Evolutionary conservation across 1,140 invertebrate genomes (phyloP), one percentile per base, ranked within the genome.

Genomic region (Protaetia brevitarsis): DNA sequence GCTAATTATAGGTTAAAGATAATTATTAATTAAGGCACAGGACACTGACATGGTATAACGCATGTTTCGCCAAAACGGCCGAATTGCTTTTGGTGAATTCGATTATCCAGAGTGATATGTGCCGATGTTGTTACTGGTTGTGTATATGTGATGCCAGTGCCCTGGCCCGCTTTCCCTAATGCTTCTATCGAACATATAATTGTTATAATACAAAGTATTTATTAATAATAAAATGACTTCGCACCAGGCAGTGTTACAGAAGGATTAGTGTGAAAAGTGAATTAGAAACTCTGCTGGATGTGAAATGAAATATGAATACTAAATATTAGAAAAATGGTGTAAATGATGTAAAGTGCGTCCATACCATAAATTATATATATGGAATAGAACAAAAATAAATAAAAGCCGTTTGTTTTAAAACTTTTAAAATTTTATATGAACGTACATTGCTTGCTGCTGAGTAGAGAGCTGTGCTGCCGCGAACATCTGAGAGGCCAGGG

Each of bases 401-500:
- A 51, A 51, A 51, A 23, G 11, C 16, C 63, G 41, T 19, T 19
- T 30, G 16, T 23, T 34, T 59, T 57, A 29, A 63, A 62, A 67
- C 29, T 10, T 63, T 5, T n/a, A n/a, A 60, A 27, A 60, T 65
- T 37, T 56, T 23, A 2, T 8, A 23, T 27, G 13, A 62, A 93
- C 92, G 86, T 93, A 93, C 91, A 92, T 93, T 85, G 89, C 88
- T 87, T 90, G 89, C 83, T 89, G 89, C 85, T 92, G 90, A 82
- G 90, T 89, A 83, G 90, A 88, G 83, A 89, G 89, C 84, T 92
- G 89, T 84, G 90, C 89, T 84, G 90, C n/a, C 90, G 89, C 90
- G 86, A 91, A 90, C 91, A 94, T 92, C 90, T 93, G 91, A 86
- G 91, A 90, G 89, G 91, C 92, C 89, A 94, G 91, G 89, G 91